Evolutionary conservation across 2,113 vertebrate species (phyloP).

Genomic region (Aspidoscelis tigris): DNA sequence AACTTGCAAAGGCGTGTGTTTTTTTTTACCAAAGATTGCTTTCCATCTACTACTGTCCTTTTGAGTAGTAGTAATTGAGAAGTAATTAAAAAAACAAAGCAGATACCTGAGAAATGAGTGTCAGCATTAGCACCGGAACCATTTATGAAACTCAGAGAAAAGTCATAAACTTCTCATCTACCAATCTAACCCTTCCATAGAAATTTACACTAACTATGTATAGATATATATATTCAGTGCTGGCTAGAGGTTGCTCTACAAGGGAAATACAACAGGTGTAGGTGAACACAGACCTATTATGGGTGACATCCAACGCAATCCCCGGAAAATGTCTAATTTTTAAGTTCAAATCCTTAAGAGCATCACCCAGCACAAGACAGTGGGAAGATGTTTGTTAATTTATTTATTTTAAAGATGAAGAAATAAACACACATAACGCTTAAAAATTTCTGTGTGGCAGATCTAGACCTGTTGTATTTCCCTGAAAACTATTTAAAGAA

Average conservation of each 20-base stretch:
- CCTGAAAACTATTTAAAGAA: constrained; percentile 73
- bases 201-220: constrained; percentile 77
- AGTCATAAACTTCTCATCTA: constrained; percentile 67
- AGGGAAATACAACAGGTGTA: constrained; percentile 82
- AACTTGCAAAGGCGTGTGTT: not conserved
- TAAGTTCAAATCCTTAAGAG: not conserved
- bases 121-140: constrained; percentile 67
- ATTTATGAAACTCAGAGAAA: constrained; percentile 62
- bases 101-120: constrained; percentile 83
- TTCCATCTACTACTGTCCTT: constrained; percentile 2
- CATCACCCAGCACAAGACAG: not conserved
- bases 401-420: too few relatives aligned
- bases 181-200: constrained; percentile 72
- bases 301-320: not conserved
- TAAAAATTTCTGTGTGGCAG: constrained; percentile 50
- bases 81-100: not conserved
- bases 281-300: constrained; percentile 29
- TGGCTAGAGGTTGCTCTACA: constrained; percentile 74
- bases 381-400: too few relatives aligned
- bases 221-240: constrained; percentile 57
- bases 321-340: not conserved
- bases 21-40: not conserved
- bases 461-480: constrained; percentile 80
- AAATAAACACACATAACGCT: not conserved
- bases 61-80: not conserved